These are phyloP conservation scores for Desmodus rotundus DNA, from an alignment of 2,113 vertebrate genomes.

Conservation along the genomic window DNA sequence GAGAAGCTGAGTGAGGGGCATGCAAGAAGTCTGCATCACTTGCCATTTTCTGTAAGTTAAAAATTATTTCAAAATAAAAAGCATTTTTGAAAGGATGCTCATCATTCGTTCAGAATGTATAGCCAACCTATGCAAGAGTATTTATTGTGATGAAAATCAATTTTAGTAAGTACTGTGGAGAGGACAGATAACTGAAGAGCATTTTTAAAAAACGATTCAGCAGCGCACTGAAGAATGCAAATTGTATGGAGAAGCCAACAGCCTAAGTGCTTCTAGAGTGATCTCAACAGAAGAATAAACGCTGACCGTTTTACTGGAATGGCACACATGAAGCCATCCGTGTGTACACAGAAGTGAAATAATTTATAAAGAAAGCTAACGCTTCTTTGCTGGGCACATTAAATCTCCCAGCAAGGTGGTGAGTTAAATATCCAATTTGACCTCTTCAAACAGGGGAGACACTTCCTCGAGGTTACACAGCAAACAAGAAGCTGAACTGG, in stretches of 20 bases:
- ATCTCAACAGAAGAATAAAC: background rate
- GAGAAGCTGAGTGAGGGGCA: background rate
- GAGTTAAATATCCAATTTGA: constrained; percentile 16
- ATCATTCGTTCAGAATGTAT: background rate
- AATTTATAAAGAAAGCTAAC: constrained; percentile 20
- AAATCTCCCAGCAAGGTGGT: background rate
- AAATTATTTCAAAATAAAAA: background rate
- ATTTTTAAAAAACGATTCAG: background rate
- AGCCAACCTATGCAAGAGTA: background rate
- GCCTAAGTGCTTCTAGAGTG: background rate
- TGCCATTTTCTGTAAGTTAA: background rate
- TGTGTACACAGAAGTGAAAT: background rate
- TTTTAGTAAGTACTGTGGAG: background rate
- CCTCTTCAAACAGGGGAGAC: background rate
- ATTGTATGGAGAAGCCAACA: background rate
- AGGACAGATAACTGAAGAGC: constrained; percentile 12
- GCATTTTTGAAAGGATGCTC: background rate
- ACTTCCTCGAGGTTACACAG: background rate
- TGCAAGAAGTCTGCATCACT: background rate
- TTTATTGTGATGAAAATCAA: background rate
- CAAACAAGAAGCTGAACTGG: background rate
- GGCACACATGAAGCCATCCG: background rate
- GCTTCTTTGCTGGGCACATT: constrained; percentile 13
- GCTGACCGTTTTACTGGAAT: background rate
- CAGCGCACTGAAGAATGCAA: background rate